Evolutionary conservation across 2,888 invertebrate species (phyloP).

Genomic region (Perizoma affinitatum): DNA sequence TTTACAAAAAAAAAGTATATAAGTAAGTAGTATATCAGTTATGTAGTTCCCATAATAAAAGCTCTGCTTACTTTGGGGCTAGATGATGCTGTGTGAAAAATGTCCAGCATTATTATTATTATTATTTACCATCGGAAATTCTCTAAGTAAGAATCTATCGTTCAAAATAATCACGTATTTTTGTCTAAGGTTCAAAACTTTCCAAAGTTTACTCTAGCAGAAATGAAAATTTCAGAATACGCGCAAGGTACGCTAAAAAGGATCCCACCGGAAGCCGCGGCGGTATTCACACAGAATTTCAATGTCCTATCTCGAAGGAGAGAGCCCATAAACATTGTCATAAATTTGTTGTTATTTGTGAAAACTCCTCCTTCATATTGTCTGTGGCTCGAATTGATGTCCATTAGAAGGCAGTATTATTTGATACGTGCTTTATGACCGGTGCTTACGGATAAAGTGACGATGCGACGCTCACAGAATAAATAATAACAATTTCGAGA

Average conservation of each 20-base stretch:
- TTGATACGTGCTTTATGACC: constrained; percentile 38
- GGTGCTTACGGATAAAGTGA: constrained; percentile 31
- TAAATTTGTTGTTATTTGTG: constrained; percentile 74
- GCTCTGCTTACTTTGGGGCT: no score
- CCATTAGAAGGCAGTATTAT: constrained; percentile 37
- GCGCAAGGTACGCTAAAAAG: constrained; percentile 43
- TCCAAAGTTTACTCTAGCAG: neutral
- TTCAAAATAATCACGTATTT: no score
- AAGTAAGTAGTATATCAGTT: no score
- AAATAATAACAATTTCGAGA: constrained; percentile 25
- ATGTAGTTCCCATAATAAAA: no score
- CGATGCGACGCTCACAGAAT: constrained; percentile 13
- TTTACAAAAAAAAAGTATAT: no score
- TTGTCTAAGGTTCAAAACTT: neutral
- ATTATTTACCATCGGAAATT: no score
- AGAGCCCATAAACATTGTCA: constrained; percentile 67
- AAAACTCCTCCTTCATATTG: constrained; percentile 49
- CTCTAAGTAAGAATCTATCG: no score
- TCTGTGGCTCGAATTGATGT: constrained; percentile 37
- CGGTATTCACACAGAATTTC: constrained; percentile 70
- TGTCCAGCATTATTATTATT: no score
- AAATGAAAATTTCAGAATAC: constrained; percentile 41
- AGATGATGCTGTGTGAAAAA: no score
- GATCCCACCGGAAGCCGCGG: constrained; percentile 47
- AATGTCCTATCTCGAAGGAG: constrained; percentile 72